Base-by-base conservation (phyloP, 1,140 invertebrate genomes). In the Wiebesia pumilae region DNA sequence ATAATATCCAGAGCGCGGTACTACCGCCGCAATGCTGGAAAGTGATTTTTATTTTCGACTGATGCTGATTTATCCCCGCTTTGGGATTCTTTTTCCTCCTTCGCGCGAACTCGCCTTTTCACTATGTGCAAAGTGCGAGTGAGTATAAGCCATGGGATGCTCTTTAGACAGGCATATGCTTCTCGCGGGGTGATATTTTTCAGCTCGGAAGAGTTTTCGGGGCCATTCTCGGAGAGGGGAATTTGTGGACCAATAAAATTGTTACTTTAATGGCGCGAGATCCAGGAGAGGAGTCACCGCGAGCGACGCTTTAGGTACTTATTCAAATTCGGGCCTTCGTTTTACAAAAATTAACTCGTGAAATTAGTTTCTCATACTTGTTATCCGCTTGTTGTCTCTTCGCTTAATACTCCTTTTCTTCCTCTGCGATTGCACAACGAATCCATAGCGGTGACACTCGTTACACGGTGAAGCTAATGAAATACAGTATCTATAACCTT, bases 1-100 rank as follows among this genome's bases (percentile, higher is more conserved):
- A 91, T 92, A 90, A 92, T 84, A 84, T 92, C 90, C 90, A 87
- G 69, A 24, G 81, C 75, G 54, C 73, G n/a, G 47, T 67, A 87
- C 88, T 88, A 83, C 89, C 69, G 12, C 38, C 90, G 90, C 91
- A 93, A 91, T 91, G 90, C 91, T 91, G 90, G 90, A 93, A 93
- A 94, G 92, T 93, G 92, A 93, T 93, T 93, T 94, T 93, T 93
- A 93, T 93, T 93, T 92, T 91, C 89, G 89, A 88, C 87, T 92
- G 90, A 93, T 93, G 90, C 93, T 93, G 92, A 93, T 93, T 94
- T 93, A 93, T 92, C 89, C 88, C 38, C 85, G 82, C 83, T n/a
- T 21, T 35, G 87, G 84, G 87, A 84, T 67, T 67, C 33, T 43
- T 33, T 35, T 65, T 65, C 19, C 78, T 83, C 75, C 3, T 43